Evolutionary conservation across 2,888 invertebrate genomes (phyloP).

Genomic region (Chymomyza caudatula): DNA sequence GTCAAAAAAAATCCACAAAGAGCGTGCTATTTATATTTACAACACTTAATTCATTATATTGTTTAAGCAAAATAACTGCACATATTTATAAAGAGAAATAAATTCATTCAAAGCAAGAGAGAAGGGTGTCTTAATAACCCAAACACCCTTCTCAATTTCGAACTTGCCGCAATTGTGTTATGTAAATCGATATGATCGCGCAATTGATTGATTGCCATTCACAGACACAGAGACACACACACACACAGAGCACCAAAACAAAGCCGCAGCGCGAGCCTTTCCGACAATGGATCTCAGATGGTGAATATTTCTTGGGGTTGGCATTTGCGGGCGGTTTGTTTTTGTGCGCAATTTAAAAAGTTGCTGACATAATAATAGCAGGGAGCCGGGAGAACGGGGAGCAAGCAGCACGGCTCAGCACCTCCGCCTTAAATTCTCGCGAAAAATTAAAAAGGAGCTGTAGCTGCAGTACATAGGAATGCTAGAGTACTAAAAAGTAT

Average conservation of each 20-base stretch:
- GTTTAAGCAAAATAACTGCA: background rate
- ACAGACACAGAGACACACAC: constrained; percentile 8
- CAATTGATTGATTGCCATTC: constrained; percentile 68
- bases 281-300: background rate
- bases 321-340: constrained; percentile 72
- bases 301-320: background rate
- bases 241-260: constrained; percentile 44
- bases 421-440: constrained; percentile 65
- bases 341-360: constrained; percentile 75
- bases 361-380: constrained; percentile 72
- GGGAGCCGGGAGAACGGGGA: constrained; percentile 24
- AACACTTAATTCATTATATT: background rate
- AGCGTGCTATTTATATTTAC: background rate
- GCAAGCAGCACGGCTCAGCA: constrained; percentile 30
- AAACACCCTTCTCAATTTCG: constrained; percentile 4
- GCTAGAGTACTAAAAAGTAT: background rate
- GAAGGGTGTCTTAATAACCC: background rate
- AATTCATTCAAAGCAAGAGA: background rate
- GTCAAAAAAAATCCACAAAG: background rate
- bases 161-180: constrained; percentile 64
- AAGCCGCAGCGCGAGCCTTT: background rate
- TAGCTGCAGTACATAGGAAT: constrained; percentile 6
- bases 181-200: constrained; percentile 63
- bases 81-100: background rate
- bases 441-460: constrained; percentile 66